Conservation (phyloP, 2,888 invertebrate species). For the Holacanthella duospinosa region DNA sequence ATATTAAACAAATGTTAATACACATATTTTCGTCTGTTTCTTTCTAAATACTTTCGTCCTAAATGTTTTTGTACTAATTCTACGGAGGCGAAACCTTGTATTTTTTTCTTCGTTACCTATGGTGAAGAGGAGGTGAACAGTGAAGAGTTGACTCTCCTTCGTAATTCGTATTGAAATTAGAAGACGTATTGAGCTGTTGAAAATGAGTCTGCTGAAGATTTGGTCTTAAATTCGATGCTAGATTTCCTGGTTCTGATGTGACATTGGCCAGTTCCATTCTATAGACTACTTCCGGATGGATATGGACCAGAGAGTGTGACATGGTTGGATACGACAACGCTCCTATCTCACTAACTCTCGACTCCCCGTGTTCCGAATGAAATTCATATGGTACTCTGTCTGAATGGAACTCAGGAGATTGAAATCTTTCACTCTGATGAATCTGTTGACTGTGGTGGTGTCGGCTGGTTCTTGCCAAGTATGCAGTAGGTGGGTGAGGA, state of each 20-base stretch:
- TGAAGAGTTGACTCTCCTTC: neutral
- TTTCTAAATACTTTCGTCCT: neutral
- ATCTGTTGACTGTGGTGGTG: neutral
- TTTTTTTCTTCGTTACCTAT: neutral
- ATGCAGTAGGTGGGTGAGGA: slow-evolving; percentile 26
- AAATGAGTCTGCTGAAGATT: neutral
- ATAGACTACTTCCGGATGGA: neutral
- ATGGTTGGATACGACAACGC: neutral
- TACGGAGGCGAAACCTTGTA: too few relatives aligned
- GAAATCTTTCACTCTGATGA: neutral
- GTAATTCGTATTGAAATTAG: neutral
- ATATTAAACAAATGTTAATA: neutral
- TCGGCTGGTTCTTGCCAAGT: slow-evolving; percentile 2
- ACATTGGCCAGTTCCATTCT: neutral
- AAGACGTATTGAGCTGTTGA: too few relatives aligned
- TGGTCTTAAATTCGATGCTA: neutral
- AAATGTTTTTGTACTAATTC: neutral
- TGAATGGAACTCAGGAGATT: neutral
- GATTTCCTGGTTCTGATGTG: neutral
- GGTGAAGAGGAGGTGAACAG: neutral
- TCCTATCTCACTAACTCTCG: neutral
- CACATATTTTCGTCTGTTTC: too few relatives aligned
- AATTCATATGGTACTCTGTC: too few relatives aligned
- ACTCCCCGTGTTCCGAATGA: neutral
- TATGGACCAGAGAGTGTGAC: neutral